A percentile compares a stretch with the other conserved stretches of the same genome.
phyloP scores from a whole-genome alignment of 2,113 vertebrate genomes.

The Monopterus albus region DNA sequence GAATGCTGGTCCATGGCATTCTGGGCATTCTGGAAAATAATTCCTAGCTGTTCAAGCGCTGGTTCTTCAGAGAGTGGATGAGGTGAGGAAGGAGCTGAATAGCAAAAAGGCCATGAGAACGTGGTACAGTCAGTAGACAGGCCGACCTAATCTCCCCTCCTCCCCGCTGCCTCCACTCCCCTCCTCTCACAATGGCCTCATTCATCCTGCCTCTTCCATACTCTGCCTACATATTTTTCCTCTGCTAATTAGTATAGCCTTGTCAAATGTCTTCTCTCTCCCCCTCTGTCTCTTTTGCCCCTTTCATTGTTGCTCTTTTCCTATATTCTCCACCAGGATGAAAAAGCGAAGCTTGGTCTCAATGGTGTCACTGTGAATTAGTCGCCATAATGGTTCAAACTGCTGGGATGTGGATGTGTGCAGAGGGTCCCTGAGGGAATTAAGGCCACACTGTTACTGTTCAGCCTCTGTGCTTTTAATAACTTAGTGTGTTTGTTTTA shows the following conservation, averaged over 20 bases:
- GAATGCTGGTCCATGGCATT: constrained; percentile 1
- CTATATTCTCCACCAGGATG: background rate
- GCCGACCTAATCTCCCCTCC: constrained; percentile 70
- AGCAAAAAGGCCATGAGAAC: constrained; percentile 78
- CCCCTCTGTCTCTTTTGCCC: constrained; percentile 51
- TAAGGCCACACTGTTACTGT: constrained; percentile 20
- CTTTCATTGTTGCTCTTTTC: constrained; percentile 51
- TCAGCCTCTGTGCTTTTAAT: constrained; percentile 35
- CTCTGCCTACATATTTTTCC: constrained; percentile 83
- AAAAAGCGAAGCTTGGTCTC: constrained; percentile 15
- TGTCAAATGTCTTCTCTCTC: constrained; percentile 75
- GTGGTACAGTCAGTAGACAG: constrained; percentile 79
- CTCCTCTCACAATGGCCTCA: constrained; percentile 80
- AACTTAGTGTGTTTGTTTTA: constrained; percentile 9
- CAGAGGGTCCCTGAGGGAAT: constrained; percentile 18
- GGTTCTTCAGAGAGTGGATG: constrained; percentile 44
- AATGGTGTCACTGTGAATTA: constrained; percentile 14
- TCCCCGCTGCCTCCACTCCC: constrained; percentile 61
- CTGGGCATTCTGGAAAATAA: constrained; percentile 38
- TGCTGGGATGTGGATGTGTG: constrained; percentile 8
- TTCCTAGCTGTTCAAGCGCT: constrained; percentile 21
- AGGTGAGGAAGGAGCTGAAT: constrained; percentile 66
- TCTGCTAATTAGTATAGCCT: constrained; percentile 83
- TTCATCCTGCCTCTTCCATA: constrained; percentile 81
- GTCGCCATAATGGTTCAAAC: background rate